A percentile compares a stretch with the other conserved stretches of the same genome.
These are phyloP conservation scores for Malurus melanocephalus DNA, from an alignment of 2,113 vertebrate species.

Conservation along the genomic window DNA sequence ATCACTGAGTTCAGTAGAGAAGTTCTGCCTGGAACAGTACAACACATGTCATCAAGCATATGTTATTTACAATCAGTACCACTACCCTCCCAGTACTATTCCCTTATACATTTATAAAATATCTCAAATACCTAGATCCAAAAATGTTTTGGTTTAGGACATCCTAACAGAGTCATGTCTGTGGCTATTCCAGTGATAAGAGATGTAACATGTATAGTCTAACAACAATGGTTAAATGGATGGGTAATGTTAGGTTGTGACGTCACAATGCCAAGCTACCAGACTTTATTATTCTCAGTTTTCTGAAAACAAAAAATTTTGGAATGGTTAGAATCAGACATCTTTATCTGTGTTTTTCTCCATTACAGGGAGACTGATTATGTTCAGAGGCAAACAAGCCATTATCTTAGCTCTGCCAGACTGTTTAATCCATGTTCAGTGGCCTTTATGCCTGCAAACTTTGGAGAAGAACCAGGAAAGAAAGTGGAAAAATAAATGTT, in stretches of 20 bases:
- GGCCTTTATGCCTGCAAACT: neutral
- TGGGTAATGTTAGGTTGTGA: neutral
- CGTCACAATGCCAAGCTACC: neutral
- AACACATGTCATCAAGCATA: neutral
- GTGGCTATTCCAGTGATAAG: neutral
- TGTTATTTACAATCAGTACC: neutral
- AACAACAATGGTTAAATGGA: neutral
- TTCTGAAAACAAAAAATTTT: neutral
- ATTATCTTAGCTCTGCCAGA: neutral
- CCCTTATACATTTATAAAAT: neutral
- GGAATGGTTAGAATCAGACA: neutral
- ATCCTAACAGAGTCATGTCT: neutral
- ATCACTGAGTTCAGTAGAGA: neutral
- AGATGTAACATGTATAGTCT: neutral
- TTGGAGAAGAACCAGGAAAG: neutral
- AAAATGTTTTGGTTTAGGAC: neutral
- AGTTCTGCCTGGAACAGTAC: neutral
- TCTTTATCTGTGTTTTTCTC: neutral
- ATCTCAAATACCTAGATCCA: neutral
- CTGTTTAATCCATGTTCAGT: neutral
- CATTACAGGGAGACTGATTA: neutral
- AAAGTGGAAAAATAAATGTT: neutral
- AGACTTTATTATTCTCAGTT: neutral
- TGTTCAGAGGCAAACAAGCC: neutral
- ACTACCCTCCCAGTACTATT: neutral